A percentile compares a stretch with the other conserved stretches of the same genome.
Evolutionary conservation across 1,140 invertebrate species (phyloP).

Genomic region (Calephelis nemesis): DNA sequence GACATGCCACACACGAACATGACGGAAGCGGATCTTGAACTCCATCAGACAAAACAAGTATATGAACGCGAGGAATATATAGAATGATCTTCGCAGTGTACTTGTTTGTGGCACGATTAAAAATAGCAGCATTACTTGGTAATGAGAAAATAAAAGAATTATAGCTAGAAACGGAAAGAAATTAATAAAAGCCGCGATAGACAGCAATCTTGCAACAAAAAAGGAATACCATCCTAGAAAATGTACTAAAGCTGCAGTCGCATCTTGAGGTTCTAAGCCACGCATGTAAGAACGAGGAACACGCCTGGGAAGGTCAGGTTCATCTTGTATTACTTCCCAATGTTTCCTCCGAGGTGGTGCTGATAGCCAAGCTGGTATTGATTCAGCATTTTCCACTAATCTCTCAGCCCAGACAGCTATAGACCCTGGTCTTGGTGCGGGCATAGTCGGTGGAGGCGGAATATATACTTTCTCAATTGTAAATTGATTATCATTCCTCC

Average conservation of each 20-base stretch:
- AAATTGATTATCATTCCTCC: constrained; percentile 48
- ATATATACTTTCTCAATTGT: constrained; percentile 60
- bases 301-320: constrained; percentile 57
- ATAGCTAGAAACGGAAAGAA: constrained; percentile 82
- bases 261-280: constrained; percentile 85
- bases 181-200: constrained; percentile 84
- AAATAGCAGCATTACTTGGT: constrained; percentile 80
- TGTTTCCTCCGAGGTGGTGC: constrained; percentile 63
- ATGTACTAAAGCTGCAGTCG: constrained; percentile 82
- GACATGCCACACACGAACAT: constrained; percentile 83
- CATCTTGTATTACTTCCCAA: constrained; percentile 56
- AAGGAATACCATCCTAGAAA: constrained; percentile 87
- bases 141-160: constrained; percentile 80
- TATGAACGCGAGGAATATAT: constrained; percentile 83
- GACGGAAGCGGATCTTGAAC: constrained; percentile 86
- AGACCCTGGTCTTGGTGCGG: constrained; percentile 57
- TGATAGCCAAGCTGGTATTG: constrained; percentile 61
- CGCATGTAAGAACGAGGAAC: constrained; percentile 62
- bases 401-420: constrained; percentile 67
- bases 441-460: constrained; percentile 51
- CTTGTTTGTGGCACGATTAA: constrained; percentile 81
- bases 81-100: constrained; percentile 79
- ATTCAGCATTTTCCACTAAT: constrained; percentile 66
- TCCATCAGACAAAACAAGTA: constrained; percentile 87
- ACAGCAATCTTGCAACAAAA: constrained; percentile 82